These are phyloP conservation scores for Fulica atra DNA, from an alignment of 2,113 vertebrate species.

Conservation along the genomic window DNA sequence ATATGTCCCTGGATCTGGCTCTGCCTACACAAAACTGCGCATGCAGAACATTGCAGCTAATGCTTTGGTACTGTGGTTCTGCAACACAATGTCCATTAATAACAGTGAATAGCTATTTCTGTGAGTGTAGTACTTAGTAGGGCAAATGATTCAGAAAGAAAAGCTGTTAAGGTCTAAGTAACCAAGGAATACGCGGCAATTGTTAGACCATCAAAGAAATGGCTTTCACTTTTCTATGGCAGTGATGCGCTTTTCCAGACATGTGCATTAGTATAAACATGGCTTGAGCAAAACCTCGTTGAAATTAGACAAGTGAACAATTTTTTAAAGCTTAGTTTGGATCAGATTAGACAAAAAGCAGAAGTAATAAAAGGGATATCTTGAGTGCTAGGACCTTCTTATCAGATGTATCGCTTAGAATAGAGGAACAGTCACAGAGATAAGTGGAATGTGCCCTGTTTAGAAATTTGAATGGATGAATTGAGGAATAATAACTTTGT, in stretches of 20 bases:
- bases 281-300: background rate
- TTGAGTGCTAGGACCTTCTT: background rate
- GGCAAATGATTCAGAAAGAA: background rate
- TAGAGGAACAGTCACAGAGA: background rate
- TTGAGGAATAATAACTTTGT: background rate
- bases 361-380: background rate
- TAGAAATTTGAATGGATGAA: background rate
- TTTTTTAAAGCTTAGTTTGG: background rate
- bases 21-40: background rate
- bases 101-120: background rate
- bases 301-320: background rate
- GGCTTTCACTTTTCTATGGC: background rate
- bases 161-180: background rate
- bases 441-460: background rate
- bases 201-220: background rate
- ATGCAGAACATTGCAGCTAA: background rate
- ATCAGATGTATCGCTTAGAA: background rate
- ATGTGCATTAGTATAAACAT: background rate
- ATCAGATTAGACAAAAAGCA: background rate
- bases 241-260: background rate
- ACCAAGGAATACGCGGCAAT: background rate
- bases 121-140: background rate
- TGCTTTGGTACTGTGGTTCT: background rate
- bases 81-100: background rate
- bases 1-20: background rate